Base-by-base conservation (phyloP, 1,140 invertebrate species). In the Plodia interpunctella region DNA sequence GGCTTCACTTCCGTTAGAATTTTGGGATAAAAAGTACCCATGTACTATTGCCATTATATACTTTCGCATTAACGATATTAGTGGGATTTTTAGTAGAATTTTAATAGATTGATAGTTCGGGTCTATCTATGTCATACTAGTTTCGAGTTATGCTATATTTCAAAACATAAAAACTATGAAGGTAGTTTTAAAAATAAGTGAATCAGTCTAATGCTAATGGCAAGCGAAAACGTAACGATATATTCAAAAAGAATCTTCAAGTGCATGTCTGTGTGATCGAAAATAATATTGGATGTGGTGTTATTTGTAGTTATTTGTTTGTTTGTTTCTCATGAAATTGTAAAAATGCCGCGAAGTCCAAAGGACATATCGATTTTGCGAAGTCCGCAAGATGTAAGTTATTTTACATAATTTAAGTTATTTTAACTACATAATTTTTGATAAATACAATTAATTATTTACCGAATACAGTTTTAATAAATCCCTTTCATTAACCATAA, bases 321-420 rank as follows among this genome's bases (percentile, higher is more conserved):
- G 30, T 18, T 38, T 19, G 17, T 5, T 38, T 32, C 20, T 32
- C 17, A 25, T 28, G 17, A 38, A 5, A 11, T 20, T 30, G 18
- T 44, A 20, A 55, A 38, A 55, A 55, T 55, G 54, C 30, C 54
- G 30, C 53, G 25, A 28, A 55, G 53, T 49, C 49, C 35, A 9
- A 38, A 38, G 35, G 35, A 38, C 38, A n/a, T 17, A 0, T 44
- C 38, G 13, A 15, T 44, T n/a, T 44, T 21, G 38, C 53, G 17
- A 49, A 61, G 53, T 10, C 59, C 19, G n/a, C 51, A 5, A 20
- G 19, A 35, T 17, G 52, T 21, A 10, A 25, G 18, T 51, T 51
- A 10, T 20, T 20, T 51, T 2, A 20, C 30, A 28, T 32, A 32
- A 32, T 32, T 32, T 32, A 28, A 28, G 28, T 28, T 28, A 28